These are phyloP conservation scores for Gadopsis marmoratus DNA, from an alignment of 2,797 vertebrate species.

Conservation along the genomic window DNA sequence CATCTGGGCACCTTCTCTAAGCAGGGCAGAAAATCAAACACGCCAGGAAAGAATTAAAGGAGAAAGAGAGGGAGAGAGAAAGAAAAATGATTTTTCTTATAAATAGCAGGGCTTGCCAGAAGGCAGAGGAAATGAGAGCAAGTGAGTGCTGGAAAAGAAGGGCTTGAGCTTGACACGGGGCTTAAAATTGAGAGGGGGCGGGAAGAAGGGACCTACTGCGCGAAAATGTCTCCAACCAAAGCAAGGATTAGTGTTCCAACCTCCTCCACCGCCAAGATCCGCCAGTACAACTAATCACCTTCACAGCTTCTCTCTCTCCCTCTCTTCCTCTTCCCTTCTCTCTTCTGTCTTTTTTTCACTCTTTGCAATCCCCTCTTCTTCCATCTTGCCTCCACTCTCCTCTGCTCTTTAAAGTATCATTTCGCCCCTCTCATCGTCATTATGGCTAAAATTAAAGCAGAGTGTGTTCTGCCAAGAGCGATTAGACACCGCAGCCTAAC, in stretches of 20 bases:
- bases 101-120: constrained; percentile 90
- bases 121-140: constrained; percentile 90
- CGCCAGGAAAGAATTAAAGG: constrained; percentile 88
- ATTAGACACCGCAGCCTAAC: constrained; percentile 80
- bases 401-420: constrained; percentile 83
- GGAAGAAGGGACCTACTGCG: constrained; percentile 87
- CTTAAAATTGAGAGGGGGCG: constrained; percentile 90
- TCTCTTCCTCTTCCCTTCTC: constrained; percentile 6
- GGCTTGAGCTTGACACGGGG: constrained; percentile 89
- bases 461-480: constrained; percentile 82
- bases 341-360: constrained; percentile 56
- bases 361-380: constrained; percentile 57
- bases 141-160: constrained; percentile 86
- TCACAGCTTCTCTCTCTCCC: constrained; percentile 71
- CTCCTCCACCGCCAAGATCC: constrained; percentile 87
- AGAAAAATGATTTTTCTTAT: constrained; percentile 89
- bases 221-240: constrained; percentile 89
- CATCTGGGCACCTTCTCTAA: constrained; percentile 89
- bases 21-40: constrained; percentile 89
- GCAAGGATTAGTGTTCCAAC: constrained; percentile 89
- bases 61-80: constrained; percentile 74
- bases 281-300: constrained; percentile 89
- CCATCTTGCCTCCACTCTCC: constrained; percentile 56
- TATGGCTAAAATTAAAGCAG: constrained; percentile 84
- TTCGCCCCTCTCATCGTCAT: constrained; percentile 75